phyloP scores from a whole-genome alignment of 2,888 invertebrate genomes.

The Seladonia tumulorum region DNA sequence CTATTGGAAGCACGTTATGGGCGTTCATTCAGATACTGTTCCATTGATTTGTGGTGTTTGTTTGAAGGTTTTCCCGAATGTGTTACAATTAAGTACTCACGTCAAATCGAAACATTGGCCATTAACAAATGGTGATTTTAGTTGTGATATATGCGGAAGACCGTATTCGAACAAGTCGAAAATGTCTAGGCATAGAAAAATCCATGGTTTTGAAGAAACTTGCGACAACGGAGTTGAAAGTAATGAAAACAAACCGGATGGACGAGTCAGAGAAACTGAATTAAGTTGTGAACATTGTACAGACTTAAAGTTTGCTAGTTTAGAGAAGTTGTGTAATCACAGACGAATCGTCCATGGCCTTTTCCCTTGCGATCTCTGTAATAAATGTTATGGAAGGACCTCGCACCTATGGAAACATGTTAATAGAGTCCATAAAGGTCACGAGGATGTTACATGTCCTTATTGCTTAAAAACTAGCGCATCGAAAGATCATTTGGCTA shows the following conservation, averaged over 20 bases:
- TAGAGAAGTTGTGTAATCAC: slow-evolving; percentile 86
- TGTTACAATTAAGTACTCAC: slow-evolving; percentile 83
- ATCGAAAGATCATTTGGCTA: slow-evolving; percentile 86
- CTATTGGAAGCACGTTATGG: slow-evolving; percentile 86
- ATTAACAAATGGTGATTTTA: slow-evolving; percentile 84
- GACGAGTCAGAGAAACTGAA: slow-evolving; percentile 53
- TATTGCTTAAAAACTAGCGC: slow-evolving; percentile 87
- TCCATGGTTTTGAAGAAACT: slow-evolving; percentile 82
- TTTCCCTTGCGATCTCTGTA: slow-evolving; percentile 87
- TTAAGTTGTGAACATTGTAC: slow-evolving; percentile 80
- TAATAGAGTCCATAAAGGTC: slow-evolving; percentile 86
- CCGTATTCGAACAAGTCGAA: slow-evolving; percentile 85
- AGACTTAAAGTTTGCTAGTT: slow-evolving; percentile 82
- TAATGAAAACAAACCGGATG: slow-evolving; percentile 49
- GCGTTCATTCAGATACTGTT: slow-evolving; percentile 85
- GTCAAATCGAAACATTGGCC: slow-evolving; percentile 84
- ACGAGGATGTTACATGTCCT: slow-evolving; percentile 87
- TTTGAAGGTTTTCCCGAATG: slow-evolving; percentile 84
- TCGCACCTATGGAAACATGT: slow-evolving; percentile 88
- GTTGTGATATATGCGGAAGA: slow-evolving; percentile 85
- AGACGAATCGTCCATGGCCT: slow-evolving; percentile 85
- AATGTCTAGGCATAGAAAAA: slow-evolving; percentile 85
- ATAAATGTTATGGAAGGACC: slow-evolving; percentile 87
- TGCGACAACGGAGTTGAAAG: slow-evolving; percentile 67
- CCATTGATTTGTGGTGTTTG: slow-evolving; percentile 85